Conservation (phyloP, 1,140 invertebrate genomes). For the Leptoteleia sp. region DNA sequence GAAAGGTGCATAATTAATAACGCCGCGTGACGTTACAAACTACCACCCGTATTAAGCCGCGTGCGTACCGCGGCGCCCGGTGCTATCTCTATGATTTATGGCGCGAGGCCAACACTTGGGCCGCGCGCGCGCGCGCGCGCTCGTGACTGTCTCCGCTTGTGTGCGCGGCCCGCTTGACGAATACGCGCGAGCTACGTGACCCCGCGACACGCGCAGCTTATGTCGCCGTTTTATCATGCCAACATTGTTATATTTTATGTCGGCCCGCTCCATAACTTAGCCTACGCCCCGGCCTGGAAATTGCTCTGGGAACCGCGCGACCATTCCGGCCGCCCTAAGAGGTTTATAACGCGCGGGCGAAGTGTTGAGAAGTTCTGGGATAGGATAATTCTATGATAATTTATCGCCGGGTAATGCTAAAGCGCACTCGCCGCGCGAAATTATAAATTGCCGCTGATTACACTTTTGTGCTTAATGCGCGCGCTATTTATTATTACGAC, state of each 20-base stretch:
- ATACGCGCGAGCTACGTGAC: too few relatives aligned
- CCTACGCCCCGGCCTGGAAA: constrained; percentile 3
- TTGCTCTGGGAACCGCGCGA: constrained; percentile 13
- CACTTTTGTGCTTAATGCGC: not conserved
- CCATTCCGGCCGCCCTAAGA: not conserved
- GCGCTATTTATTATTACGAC: too few relatives aligned
- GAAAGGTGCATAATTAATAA: constrained; percentile 71
- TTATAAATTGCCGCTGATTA: not conserved
- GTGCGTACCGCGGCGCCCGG: constrained; percentile 47
- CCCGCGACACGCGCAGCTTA: constrained; percentile 19
- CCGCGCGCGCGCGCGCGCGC: constrained; percentile 60
- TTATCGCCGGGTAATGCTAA: not conserved
- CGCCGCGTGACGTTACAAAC: constrained; percentile 65
- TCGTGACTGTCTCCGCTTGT: constrained; percentile 59
- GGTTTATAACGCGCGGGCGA: constrained; percentile 1
- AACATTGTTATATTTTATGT: constrained; percentile 56
- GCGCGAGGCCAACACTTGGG: constrained; percentile 63
- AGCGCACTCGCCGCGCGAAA: not conserved
- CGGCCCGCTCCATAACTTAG: constrained; percentile 15
- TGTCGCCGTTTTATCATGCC: constrained; percentile 41
- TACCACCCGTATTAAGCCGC: constrained; percentile 63
- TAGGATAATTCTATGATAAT: constrained; percentile 5
- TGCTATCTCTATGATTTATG: constrained; percentile 73
- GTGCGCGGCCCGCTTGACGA: constrained; percentile 35
- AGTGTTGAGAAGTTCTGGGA: constrained; percentile 1